These are phyloP conservation scores for Hydrotaea diabolus DNA, from an alignment of 2,888 invertebrate genomes.

Conservation along the genomic window DNA sequence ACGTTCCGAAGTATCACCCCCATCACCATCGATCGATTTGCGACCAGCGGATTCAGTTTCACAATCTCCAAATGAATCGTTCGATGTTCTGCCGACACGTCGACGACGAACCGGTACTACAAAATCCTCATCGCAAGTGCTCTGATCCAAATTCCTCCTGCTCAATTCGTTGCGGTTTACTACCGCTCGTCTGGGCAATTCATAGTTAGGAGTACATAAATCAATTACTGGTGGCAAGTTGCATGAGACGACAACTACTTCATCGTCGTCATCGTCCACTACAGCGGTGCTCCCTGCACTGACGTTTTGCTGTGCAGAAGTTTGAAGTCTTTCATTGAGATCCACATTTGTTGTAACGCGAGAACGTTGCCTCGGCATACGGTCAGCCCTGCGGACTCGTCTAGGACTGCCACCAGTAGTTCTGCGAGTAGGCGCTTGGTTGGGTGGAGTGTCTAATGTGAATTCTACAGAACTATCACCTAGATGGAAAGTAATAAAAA, in stretches of 20 bases:
- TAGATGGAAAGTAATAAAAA: neutral
- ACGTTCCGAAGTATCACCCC: neutral
- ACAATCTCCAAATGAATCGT: neutral
- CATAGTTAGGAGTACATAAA: conserved; percentile 65
- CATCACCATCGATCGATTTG: no score
- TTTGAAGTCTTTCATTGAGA: conserved; percentile 47
- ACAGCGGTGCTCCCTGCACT: neutral
- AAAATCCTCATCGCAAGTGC: neutral
- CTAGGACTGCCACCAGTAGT: neutral
- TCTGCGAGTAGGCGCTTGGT: no score
- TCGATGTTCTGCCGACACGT: neutral
- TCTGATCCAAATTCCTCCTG: conserved; percentile 18
- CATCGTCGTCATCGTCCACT: conserved; percentile 61
- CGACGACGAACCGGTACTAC: conserved; percentile 10
- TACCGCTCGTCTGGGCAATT: neutral
- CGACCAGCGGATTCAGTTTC: neutral
- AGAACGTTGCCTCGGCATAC: neutral
- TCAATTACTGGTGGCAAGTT: conserved; percentile 60
- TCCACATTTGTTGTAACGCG: conserved; percentile 35
- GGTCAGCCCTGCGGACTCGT: neutral
- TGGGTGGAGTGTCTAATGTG: neutral
- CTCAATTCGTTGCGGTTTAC: conserved; percentile 16
- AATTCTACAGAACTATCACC: neutral
- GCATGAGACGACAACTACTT: conserved; percentile 67
- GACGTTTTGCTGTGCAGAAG: conserved; percentile 14